Base-by-base conservation (phyloP, 2,888 invertebrate species). In the Limulus polyphemus region DNA sequence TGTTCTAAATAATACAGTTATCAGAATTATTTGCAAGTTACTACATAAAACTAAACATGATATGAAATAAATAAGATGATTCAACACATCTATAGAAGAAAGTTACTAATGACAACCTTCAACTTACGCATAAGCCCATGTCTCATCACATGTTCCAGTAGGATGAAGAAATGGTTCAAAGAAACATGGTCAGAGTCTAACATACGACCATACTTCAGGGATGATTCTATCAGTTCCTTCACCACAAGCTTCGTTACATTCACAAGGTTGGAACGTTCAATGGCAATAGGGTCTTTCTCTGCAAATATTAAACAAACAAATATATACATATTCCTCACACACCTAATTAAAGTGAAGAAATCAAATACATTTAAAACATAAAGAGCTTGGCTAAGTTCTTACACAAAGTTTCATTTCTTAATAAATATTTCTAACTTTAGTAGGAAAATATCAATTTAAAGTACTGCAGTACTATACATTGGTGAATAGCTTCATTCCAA, bases 151-250 rank as follows among this genome's bases (percentile, higher is more conserved):
- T 97, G 95, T 76, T 99, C 98, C 71, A 99, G 83, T 55, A 98
- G 93, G 74, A 97, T 92, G 78, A 98, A 95, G 79, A 99, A 95
- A 79, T 99, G 97, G 76, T 93, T 92, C 71, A 99, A 79, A 13
- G 95, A 94, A 79, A 92, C 83, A 76, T 92, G 90, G 78, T 92
- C 92, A 56, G 90, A 90, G 77, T 93, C 92, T 71, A 93, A 80
- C 87, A 90, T 90, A 63, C 94, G 84, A 55, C 94, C 94, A 82
- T 89, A 92, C 70, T 92, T 87, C 69, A 95, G 81, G 0, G 94
- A 94, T 71, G 94, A 93, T 79, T 95, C 94, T 70, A 97, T 89
- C 71, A 97, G 79, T 79, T 95, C 95, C 80, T 95, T 95, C 60
- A 95, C 92, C 58, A 97, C 92, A 74, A 97, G 80, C 79, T 95